Evolutionary conservation across 2,888 invertebrate species (phyloP).

Genomic region (Catonia carolina): DNA sequence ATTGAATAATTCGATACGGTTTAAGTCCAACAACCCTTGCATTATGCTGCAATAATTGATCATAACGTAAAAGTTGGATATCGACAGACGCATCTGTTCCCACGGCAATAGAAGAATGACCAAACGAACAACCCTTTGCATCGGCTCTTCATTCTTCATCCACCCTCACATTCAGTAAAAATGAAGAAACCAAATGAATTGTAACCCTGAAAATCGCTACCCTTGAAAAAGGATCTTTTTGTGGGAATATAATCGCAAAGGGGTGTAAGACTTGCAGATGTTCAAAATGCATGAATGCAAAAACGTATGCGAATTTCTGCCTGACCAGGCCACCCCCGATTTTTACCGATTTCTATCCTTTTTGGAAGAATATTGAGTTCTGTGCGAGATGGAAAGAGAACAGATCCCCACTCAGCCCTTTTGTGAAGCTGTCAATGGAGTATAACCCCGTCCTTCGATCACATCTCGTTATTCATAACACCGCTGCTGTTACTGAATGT

Average conservation of each 20-base stretch:
- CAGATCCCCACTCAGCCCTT: neutral
- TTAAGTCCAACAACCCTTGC: no score
- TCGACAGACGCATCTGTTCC: slow-evolving; percentile 11
- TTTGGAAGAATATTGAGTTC: slow-evolving; percentile 5
- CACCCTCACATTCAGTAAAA: no score
- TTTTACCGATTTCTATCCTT: neutral
- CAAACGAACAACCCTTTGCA: slow-evolving; percentile 2
- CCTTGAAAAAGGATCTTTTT: slow-evolving; percentile 14
- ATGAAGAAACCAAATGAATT: neutral
- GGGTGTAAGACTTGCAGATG: neutral
- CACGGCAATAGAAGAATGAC: slow-evolving; percentile 7
- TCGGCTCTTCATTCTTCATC: neutral
- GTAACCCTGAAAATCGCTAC: neutral
- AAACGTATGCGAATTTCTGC: slow-evolving; percentile 9
- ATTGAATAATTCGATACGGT: no score
- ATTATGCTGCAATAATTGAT: no score
- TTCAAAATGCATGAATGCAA: neutral
- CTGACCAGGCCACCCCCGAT: slow-evolving; percentile 7
- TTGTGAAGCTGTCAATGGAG: neutral
- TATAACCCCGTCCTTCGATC: neutral
- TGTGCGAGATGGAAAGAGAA: neutral
- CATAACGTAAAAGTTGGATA: no score
- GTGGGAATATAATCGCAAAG: slow-evolving; percentile 7
- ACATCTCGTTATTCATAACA: slow-evolving; percentile 11
- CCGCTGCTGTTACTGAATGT: neutral